Evolutionary conservation across 2,113 vertebrate genomes (phyloP), one percentile per base, ranked within the genome.

Genomic region (Trogon melanurus): DNA sequence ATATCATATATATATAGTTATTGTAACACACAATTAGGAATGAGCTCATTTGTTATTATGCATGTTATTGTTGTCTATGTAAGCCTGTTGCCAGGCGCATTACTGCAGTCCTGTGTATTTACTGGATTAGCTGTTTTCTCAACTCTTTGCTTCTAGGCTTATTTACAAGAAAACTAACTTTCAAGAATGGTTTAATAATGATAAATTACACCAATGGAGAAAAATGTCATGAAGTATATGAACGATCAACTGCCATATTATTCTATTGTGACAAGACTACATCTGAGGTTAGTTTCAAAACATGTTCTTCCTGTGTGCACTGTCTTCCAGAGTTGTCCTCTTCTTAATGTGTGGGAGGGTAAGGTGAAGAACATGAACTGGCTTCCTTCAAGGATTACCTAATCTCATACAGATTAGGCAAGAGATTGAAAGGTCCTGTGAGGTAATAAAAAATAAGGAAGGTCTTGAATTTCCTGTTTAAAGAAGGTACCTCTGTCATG

Each of bases 131-230:
- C 32, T 50, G 14, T 51, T 71, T 20, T 85, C 65, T 92, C 48
- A 89, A 67, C 34, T 75, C 13, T 74, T 88, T 89, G n/a, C 26
- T 95, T 96, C 75, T 86, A 99, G 99, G 99, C 26, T 91, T 98
- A 79, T 54, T 87, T 10, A 98, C 97, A 80, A 98, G 98, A 97
- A 98, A 97, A 57, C 92, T 99, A 93, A 99, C 96, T 20, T 99
- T 98, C 3, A 98, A 98, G 91, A 99, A 99, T 65, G 99, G 99
- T 27, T 95, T 99, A 78, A 97, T 99, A 76, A 99, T 98, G 96
- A 98, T 99, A 85, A 99, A 99, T 97, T 99, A 99, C 92, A 99
- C 99, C 0, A 96, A 34, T 3, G 99, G 99, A 27, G 99, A 99
- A 15, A 93, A 41, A 14, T 99, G 99, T 91, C 99, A 99, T 79